A percentile compares a stretch with the other conserved stretches of the same genome.
Conservation (phyloP, 2,888 invertebrate genomes). For the Drosophila setosimentum region DNA sequence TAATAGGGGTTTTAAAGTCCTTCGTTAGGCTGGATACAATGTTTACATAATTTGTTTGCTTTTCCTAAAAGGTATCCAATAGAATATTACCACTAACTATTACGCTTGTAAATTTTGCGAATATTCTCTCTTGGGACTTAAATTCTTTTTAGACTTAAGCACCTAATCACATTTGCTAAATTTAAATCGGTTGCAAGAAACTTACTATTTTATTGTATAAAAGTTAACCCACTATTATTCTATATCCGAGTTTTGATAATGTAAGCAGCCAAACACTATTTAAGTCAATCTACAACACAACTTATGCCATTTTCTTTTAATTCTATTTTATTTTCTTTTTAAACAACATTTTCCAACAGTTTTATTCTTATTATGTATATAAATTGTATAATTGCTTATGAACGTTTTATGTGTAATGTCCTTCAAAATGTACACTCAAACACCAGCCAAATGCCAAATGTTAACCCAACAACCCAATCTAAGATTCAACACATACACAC, state of each 20-base stretch:
- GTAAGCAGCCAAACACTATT: neutral
- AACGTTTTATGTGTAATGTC: constrained; percentile 29
- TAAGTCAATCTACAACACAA: neutral
- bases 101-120: neutral
- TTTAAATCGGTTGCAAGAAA: neutral
- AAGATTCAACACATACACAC: constrained; percentile 10
- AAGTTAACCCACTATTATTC: neutral
- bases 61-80: neutral
- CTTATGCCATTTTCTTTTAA: neutral
- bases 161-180: neutral
- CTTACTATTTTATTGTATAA: neutral
- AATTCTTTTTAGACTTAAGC: neutral
- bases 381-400: constrained; percentile 15
- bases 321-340: neutral
- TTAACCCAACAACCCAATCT: constrained; percentile 14
- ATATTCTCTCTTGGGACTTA: neutral
- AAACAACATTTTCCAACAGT: neutral
- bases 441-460: constrained; percentile 62
- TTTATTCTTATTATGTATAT: constrained; percentile 14
- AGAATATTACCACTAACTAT: neutral
- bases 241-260: neutral
- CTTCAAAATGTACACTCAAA: constrained; percentile 63
- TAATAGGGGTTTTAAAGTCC: neutral
- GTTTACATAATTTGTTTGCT: neutral
- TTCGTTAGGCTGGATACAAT: no score